Evolutionary conservation across 2,113 vertebrate genomes (phyloP), one percentile per base, ranked within the genome.

Genomic region (Apaloderma vittatum): DNA sequence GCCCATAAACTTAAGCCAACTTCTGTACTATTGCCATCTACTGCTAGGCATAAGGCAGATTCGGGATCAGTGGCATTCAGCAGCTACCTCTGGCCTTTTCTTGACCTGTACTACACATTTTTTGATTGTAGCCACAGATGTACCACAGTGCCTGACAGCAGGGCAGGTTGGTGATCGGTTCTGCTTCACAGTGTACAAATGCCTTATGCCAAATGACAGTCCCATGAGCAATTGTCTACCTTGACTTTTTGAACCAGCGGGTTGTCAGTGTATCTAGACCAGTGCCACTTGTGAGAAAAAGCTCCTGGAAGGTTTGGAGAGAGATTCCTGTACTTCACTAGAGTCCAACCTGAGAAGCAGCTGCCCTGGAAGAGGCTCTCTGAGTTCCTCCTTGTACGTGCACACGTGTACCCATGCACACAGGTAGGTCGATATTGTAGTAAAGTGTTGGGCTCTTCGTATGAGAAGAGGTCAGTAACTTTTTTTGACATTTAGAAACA

Each of bases 311-410:
- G n/a, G 30, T 55, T 20, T 34, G 71, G 58, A 66, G 36, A 22
- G 70, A 58, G 26, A 49, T 54, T 9, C 2, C 1, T 43, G 72
- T 81, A 20, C n/a, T 75, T 89, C 8, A 2, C 15, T 48, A 8
- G 58, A 55, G n/a, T 46, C 22, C 71, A 61, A 2, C 16, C 66
- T 30, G 15, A 81, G 70, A 45, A 78, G 37, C 43, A 67, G 45
- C 13, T 71, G 84, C 21, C 22, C 57, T 78, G 48, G 30, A 45
- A 37, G 30, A 79, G 27, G 22, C 30, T 45, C 13, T 51, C 37
- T 0, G 4, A 57, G n/a, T 37, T 74, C 19, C 18, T 71, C 36
- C 32, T 15, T 32, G 6, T 43, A 9, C 1, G 0, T 30, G 34
- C 27, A 45, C 29, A 3, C 34, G 54, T 1, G 0, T 72, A 32